Evolutionary conservation across 2,113 vertebrate species (phyloP).

Genomic region (Vombatus ursinus): DNA sequence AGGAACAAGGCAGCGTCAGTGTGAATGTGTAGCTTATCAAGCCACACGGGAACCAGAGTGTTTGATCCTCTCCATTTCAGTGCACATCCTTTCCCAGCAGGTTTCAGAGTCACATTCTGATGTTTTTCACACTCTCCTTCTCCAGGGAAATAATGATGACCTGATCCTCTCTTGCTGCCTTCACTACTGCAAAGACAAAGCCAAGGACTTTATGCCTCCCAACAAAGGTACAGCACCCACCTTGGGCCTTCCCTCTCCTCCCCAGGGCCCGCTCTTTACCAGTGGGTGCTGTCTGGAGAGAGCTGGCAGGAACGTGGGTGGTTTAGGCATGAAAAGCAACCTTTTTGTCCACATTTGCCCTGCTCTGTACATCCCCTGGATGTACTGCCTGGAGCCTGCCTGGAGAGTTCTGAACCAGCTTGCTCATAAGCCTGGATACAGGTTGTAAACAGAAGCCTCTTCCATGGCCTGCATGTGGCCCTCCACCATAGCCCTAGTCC

Average conservation of each 20-base stretch:
- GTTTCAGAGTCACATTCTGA: neutral
- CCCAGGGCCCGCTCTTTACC: neutral
- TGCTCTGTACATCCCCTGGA: neutral
- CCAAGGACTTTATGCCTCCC: slow-evolving; percentile 95
- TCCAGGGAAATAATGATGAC: slow-evolving; percentile 97
- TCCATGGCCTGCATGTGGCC: neutral
- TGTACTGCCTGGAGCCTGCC: neutral
- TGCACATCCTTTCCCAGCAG: slow-evolving; percentile 58
- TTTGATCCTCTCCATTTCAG: neutral
- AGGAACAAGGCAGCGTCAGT: fast-evolving
- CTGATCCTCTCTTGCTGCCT: slow-evolving; percentile 91
- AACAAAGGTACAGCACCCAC: slow-evolving; percentile 87
- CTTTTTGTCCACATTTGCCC: neutral
- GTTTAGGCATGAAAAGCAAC: neutral
- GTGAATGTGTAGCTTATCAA: fast-evolving
- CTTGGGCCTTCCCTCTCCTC: neutral
- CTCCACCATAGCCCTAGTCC: neutral
- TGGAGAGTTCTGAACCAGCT: neutral
- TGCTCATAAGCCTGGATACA: neutral
- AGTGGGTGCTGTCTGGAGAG: neutral
- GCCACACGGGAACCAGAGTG: neutral
- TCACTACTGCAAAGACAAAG: slow-evolving; percentile 98
- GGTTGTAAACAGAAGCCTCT: no score
- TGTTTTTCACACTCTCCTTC: slow-evolving; percentile 58
- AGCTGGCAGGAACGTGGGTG: neutral